A percentile compares a stretch with the other conserved stretches of the same genome.
Evolutionary conservation across 2,113 vertebrate species (phyloP).

Genomic region (Amphilophus citrinellus): DNA sequence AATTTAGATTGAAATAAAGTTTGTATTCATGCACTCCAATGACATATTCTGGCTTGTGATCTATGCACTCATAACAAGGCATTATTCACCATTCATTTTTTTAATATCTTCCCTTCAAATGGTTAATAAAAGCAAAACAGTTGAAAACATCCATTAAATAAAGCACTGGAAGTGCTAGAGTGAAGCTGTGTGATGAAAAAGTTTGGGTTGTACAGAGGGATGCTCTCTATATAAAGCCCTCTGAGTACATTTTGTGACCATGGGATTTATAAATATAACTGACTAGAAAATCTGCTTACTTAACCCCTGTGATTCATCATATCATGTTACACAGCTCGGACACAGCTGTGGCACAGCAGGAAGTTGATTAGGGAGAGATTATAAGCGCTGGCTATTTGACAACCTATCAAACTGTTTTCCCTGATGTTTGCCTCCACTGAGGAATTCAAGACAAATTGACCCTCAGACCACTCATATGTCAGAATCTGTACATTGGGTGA

Average conservation of each 20-base stretch:
- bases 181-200: background rate
- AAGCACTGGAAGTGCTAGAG: background rate
- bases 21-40: background rate
- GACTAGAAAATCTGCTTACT: background rate
- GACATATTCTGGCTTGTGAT: background rate
- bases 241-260: background rate
- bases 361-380: background rate
- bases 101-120: background rate
- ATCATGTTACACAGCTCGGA: background rate
- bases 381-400: background rate
- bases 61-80: background rate
- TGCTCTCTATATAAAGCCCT: background rate
- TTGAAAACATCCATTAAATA: background rate
- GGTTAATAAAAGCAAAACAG: background rate
- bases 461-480: background rate
- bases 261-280: constrained; percentile 1
- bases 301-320: background rate
- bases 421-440: background rate
- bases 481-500: background rate
- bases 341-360: constrained; percentile 21
- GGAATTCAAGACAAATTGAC: background rate
- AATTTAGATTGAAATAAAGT: no score
- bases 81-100: background rate
- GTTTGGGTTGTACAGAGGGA: background rate
- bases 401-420: background rate